Evolutionary conservation across 2,113 vertebrate genomes (phyloP).

Genomic region (Rhodinocichla rosea): DNA sequence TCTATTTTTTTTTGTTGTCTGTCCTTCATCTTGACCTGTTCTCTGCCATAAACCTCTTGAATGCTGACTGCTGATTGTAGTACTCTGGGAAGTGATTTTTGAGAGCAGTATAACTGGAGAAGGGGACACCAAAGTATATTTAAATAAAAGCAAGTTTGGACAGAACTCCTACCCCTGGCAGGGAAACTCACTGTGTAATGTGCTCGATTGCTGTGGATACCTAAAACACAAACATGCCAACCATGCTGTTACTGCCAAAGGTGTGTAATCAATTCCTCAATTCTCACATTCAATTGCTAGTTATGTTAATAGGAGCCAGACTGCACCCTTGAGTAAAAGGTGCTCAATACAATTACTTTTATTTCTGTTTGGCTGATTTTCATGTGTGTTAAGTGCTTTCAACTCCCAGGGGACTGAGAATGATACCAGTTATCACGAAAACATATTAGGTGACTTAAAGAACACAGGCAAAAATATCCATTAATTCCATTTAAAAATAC

Average conservation of each 20-base stretch:
- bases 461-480: not conserved
- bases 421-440: not conserved
- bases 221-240: not conserved
- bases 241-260: not conserved
- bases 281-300: not conserved
- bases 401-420: not conserved
- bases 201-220: not conserved
- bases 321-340: slow-evolving; percentile 1
- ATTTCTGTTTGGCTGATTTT: slow-evolving; percentile 32
- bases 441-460: not conserved
- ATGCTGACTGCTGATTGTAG: not conserved
- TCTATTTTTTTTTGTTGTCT: not conserved
- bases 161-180: not conserved
- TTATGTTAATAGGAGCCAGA: not conserved
- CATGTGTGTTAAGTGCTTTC: not conserved
- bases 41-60: not conserved
- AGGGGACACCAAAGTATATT: not conserved
- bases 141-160: not conserved
- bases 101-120: not conserved
- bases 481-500: not conserved
- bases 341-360: slow-evolving; percentile 15
- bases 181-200: fast-evolving
- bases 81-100: not conserved
- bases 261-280: not conserved
- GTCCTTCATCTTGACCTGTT: not conserved